Percentiles rank a stretch among this genome's conserved stretches.
These are phyloP conservation scores for Drosophila bifasciata DNA, from an alignment of 1,140 invertebrate genomes.

Conservation along the genomic window DNA sequence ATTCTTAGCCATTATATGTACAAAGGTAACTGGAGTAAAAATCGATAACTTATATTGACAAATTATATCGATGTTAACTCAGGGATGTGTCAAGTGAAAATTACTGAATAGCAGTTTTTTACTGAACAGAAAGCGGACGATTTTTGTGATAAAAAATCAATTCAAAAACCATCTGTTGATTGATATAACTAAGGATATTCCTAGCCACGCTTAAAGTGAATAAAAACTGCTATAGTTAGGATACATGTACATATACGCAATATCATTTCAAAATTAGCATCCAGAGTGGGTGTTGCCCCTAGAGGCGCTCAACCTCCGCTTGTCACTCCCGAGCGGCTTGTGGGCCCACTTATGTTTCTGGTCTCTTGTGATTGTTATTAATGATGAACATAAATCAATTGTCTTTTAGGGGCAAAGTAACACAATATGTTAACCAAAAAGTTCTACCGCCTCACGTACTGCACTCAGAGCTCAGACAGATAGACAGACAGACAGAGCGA, in stretches of 20 bases:
- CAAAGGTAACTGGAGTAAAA: too few species aligned
- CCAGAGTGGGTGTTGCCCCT: slow-evolving; percentile 30
- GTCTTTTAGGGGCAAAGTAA: slow-evolving; percentile 13
- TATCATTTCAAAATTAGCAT: slow-evolving; percentile 9
- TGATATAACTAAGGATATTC: too few species aligned
- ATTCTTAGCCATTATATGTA: too few species aligned
- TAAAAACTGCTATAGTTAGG: not conserved
- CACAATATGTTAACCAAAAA: slow-evolving; percentile 31
- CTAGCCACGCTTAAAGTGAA: too few species aligned
- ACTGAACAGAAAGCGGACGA: too few species aligned
- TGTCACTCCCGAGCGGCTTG: slow-evolving; percentile 28
- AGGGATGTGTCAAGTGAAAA: too few species aligned
- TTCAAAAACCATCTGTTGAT: too few species aligned
- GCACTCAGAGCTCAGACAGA: slow-evolving; percentile 30
- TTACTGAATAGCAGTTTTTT: too few species aligned
- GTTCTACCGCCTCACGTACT: slow-evolving; percentile 54
- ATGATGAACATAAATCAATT: slow-evolving; percentile 60
- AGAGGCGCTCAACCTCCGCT: slow-evolving; percentile 38
- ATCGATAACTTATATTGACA: too few species aligned
- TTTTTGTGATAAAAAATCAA: too few species aligned
- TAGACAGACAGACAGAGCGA: not conserved
- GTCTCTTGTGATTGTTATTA: slow-evolving; percentile 53
- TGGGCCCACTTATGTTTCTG: slow-evolving; percentile 30
- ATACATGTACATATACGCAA: not conserved
- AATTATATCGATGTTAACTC: too few species aligned